These are phyloP conservation scores for Neocloeon triangulifer DNA, from an alignment of 1,140 invertebrate species.

Conservation along the genomic window DNA sequence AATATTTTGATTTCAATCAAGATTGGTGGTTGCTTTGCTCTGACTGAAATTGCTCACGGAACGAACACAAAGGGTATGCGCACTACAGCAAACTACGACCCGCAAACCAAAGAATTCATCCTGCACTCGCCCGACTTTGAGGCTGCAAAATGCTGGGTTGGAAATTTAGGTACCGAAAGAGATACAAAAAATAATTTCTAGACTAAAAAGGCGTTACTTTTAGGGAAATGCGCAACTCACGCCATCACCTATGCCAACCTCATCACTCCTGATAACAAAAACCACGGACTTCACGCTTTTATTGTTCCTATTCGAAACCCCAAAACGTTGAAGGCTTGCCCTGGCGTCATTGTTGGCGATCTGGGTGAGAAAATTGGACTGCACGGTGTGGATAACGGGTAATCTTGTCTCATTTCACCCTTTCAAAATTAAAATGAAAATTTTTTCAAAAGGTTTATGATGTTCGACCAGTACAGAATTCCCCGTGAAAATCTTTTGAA, in stretches of 20 bases:
- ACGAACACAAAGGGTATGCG: conserved; percentile 79
- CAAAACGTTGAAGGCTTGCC: conserved; percentile 42
- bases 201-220: not conserved
- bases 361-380: conserved; percentile 74
- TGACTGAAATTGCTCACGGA: conserved; percentile 86
- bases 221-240: conserved; percentile 29
- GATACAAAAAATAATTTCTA: not conserved
- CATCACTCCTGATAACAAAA: conserved; percentile 39
- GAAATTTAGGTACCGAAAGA: conserved; percentile 64
- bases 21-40: conserved; percentile 58
- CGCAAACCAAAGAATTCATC: conserved; percentile 52
- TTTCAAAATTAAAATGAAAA: conserved; percentile 3
- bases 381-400: conserved; percentile 79
- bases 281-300: conserved; percentile 72
- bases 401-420: conserved; percentile 8
- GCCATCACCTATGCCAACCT: conserved; percentile 31
- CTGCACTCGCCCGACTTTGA: conserved; percentile 82
- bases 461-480: conserved; percentile 69
- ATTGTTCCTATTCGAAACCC: conserved; percentile 59
- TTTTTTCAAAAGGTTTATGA: conserved; percentile 43
- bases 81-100: conserved; percentile 75
- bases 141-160: conserved; percentile 88
- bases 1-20: conserved; percentile 12
- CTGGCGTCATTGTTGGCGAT: conserved; percentile 49
- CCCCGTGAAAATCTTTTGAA: conserved; percentile 64